Percentiles rank a stretch among this genome's conserved stretches.
These are phyloP conservation scores for Grammomys surdaster DNA, from an alignment of 2,113 vertebrate genomes.

Conservation along the genomic window DNA sequence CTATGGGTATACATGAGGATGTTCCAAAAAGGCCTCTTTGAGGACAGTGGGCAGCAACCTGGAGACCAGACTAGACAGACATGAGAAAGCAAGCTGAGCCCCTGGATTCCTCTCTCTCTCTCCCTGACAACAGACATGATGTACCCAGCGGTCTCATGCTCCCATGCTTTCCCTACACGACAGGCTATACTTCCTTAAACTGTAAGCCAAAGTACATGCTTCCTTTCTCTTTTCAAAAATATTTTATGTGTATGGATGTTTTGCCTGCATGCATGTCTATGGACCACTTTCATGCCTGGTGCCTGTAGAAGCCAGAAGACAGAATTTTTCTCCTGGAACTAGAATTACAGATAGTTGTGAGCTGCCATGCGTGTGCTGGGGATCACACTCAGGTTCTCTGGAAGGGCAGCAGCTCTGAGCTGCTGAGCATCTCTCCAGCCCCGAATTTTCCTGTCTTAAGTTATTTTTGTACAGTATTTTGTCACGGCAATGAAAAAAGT, in stretches of 20 bases:
- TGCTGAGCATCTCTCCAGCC: not conserved
- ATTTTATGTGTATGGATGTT: not conserved
- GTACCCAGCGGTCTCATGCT: not conserved
- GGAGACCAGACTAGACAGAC: not conserved
- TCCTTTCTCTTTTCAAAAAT: not conserved
- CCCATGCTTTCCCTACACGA: not conserved
- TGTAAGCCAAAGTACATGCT: not conserved
- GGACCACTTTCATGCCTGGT: not conserved
- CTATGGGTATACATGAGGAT: not conserved
- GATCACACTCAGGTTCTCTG: not conserved
- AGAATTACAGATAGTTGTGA: not conserved
- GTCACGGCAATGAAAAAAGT: not conserved
- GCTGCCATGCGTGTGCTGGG: not conserved
- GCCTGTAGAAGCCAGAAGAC: not conserved
- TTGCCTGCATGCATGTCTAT: not conserved
- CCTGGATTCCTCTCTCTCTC: not conserved
- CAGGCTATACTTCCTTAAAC: not conserved
- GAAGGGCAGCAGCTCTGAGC: not conserved
- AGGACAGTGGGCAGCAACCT: not conserved
- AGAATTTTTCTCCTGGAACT: not conserved
- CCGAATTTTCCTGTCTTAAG: not conserved
- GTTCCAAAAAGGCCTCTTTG: not conserved
- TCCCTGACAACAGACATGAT: not conserved
- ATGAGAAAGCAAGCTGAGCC: not conserved
- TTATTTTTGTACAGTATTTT: not conserved